Evolutionary conservation across 2,797 vertebrate species (phyloP).

Genomic region (Clarias laeviceps): DNA sequence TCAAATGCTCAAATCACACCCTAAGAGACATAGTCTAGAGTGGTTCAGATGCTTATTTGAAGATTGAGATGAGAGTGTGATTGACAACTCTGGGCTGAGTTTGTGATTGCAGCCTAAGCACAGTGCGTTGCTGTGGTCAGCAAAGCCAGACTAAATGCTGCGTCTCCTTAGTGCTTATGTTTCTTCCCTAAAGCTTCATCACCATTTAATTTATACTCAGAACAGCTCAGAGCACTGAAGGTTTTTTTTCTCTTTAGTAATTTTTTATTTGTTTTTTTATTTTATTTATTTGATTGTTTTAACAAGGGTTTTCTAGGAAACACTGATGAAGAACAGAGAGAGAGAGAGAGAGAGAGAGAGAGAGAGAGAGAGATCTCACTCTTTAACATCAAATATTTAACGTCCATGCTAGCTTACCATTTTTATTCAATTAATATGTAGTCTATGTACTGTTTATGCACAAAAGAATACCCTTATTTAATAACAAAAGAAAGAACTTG

Average conservation of each 20-base stretch:
- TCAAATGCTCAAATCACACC: constrained; percentile 4
- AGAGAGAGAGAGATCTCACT: neutral
- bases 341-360: too few species aligned
- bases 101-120: constrained; percentile 41
- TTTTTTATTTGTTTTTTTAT: neutral
- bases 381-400: neutral
- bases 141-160: constrained; percentile 21
- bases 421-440: neutral
- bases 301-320: neutral
- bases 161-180: constrained; percentile 14
- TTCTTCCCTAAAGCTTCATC: constrained; percentile 21
- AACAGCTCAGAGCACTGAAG: neutral
- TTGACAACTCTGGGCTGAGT: constrained; percentile 27
- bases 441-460: neutral
- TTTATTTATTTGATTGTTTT: neutral
- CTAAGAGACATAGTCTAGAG: constrained; percentile 7
- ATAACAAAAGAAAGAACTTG: neutral
- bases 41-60: neutral
- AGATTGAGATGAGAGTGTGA: constrained; percentile 22
- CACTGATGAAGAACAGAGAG: constrained; percentile 7
- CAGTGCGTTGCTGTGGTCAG: constrained; percentile 30
- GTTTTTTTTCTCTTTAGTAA: neutral
- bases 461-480: neutral
- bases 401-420: neutral
- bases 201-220: neutral